Evolutionary conservation across 2,888 invertebrate species (phyloP), one percentile per base, ranked within the genome.

Genomic region (Stenotaenia linearis): DNA sequence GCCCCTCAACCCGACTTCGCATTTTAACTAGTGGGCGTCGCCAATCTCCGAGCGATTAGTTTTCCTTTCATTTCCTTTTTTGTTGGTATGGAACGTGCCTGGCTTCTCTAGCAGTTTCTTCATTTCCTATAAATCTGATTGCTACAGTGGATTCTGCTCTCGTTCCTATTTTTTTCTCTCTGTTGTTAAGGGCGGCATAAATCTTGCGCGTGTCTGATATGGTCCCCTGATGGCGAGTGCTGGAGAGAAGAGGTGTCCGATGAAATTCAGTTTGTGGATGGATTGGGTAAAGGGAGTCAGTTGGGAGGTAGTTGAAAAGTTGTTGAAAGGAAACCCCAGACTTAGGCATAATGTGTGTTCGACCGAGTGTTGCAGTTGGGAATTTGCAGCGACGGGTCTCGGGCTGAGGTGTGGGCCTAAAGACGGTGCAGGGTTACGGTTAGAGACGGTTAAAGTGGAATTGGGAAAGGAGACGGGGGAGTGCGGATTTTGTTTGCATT

Each of bases 81-180:
- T 56, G 56, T 56, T 21, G 56, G 10, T 56, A 10, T 4, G 21
- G 23, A 56, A 56, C 56, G 56, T 56, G 56, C 56, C 21, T 56
- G 1, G 56, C 7, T 18, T 56, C 12, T 6, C 21, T 56, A 56
- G 56, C 56, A 56, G 56, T 56, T 56, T 21, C 56, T 56, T 56
- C 56, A 56, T 56, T 56, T 56, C 56, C 56, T 56, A 56, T 56
- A 56, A 56, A 56, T 56, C 56, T 56, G 56, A 56, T 56, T 56
- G 56, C 6, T 56, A 21, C 56, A 10, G 56, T 21, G 21, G 56
- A 56, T 56, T 56, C 56, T 21, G 23, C 56, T 56, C 56, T 56
- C 56, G 56, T 56, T 23, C 23, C 56, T 21, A 5, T 56, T 7
- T 56, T 56, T 56, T 56, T 56, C 7, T 45, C 12, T 5, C 18